Evolutionary conservation across 1,140 invertebrate species (phyloP), one percentile per base, ranked within the genome.

Genomic region (Drosophila willistoni): DNA sequence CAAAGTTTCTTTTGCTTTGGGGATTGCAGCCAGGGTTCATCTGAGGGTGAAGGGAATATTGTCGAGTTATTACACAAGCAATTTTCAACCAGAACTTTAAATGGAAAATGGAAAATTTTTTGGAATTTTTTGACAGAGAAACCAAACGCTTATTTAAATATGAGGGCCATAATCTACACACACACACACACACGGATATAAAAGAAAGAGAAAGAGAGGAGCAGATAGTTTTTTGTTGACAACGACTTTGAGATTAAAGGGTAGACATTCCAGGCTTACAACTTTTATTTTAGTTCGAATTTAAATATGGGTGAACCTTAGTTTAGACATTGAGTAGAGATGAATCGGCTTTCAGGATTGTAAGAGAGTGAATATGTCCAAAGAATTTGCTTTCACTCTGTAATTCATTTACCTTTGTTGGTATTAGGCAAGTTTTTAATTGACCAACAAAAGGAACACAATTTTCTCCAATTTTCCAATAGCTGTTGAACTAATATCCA

Each of bases 51-150:
- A 71, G 47, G 63, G 62, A 73, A 51, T 19, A 9, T 51, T 19
- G 44, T 12, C 44, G 44, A 51, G 44, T 51, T 51, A 51, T 67
- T 77, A 63, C 68, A 44, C 64, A 71, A 65, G 61, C 67, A 39
- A 70, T 47, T 33, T 71, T 42, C 44, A 63, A 70, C 66, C 74
- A 81, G 78, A 87, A 87, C 80, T 87, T 87, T 87, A 87, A 84
- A 87, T 87, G 85, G 77, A 67, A 87, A 84, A 89, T 87, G 80
- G 77, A 67, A 87, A 81, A 78, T 87, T 87, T 87, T 84, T 89
- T 81, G 77, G 84, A 66, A 59, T 80, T 81, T 84, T 87, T 89
- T 87, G 84, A 89, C 84, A 87, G 77, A 64, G 68, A 63, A 79
- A 71, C 74, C 72, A 83, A 89, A 89, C 77, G 84, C 59, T 69